Conservation (phyloP, 92 coral and sea anemone genomes). For the Bergia sp. region DNA sequence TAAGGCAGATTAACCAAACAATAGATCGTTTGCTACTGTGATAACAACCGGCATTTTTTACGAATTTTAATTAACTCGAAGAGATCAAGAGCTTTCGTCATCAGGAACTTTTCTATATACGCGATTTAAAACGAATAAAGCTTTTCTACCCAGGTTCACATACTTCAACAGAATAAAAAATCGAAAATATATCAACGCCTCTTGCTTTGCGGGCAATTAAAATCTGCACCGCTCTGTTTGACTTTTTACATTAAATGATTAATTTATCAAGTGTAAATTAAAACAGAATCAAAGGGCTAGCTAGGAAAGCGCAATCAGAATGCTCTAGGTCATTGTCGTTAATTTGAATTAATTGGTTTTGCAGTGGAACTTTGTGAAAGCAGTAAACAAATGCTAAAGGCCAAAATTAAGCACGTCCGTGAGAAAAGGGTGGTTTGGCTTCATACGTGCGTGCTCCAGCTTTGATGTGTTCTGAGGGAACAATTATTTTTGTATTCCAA, state of each 20-base stretch:
- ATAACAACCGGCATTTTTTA: not conserved
- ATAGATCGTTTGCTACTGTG: not conserved
- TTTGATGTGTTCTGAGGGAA: not conserved
- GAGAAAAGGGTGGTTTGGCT: not conserved
- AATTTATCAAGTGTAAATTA: not conserved
- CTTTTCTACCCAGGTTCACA: not conserved
- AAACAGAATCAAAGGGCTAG: not conserved
- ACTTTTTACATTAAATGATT: not conserved
- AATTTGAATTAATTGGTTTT: constrained; percentile 35
- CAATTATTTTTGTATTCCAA: not conserved
- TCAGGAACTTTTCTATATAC: not conserved
- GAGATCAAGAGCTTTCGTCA: not conserved
- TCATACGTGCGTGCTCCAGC: not conserved
- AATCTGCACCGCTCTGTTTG: not conserved
- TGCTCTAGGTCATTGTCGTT: constrained; percentile 28
- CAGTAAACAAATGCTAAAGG: constrained; percentile 13
- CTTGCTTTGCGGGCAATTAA: not conserved
- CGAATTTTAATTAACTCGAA: not conserved
- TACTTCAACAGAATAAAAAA: too few species aligned
- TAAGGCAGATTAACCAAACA: constrained; percentile 18
- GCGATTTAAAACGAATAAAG: too few species aligned
- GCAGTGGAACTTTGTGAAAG: constrained; percentile 24
- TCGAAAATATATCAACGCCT: not conserved
- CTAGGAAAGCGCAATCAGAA: not conserved
- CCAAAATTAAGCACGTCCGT: constrained; percentile 10